phyloP scores from a whole-genome alignment of 2,797 vertebrate genomes.

The Diglossa cyanea region DNA sequence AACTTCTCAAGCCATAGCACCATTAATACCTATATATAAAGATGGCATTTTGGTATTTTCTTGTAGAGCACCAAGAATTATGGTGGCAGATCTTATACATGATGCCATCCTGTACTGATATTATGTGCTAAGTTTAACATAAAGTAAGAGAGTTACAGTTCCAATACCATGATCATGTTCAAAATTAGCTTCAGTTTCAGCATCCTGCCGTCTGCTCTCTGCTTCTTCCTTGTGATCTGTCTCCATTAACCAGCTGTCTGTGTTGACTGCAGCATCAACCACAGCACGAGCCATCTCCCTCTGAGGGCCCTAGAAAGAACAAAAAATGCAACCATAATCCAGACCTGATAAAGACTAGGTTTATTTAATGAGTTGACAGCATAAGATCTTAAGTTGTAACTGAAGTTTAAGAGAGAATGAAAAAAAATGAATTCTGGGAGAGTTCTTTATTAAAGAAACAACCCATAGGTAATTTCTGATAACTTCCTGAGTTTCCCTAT shows the following conservation, averaged over 20 bases:
- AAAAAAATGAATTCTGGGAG: neutral
- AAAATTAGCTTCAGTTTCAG: neutral
- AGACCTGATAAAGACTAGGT: neutral
- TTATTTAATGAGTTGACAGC: neutral
- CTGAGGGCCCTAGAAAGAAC: constrained; percentile 3
- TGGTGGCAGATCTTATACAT: neutral
- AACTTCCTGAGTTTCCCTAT: neutral
- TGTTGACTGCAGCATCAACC: constrained; percentile 14
- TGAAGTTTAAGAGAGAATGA: neutral
- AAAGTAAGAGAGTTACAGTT: neutral
- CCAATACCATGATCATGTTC: neutral
- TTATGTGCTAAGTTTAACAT: neutral
- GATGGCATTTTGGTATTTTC: neutral
- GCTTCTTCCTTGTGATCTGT: neutral
- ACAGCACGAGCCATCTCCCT: neutral
- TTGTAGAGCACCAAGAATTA: neutral
- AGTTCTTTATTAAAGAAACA: neutral
- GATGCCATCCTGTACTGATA: neutral
- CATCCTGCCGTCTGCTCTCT: neutral
- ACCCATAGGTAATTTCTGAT: neutral
- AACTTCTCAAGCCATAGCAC: neutral
- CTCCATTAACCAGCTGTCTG: neutral
- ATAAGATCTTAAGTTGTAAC: neutral
- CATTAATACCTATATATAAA: neutral
- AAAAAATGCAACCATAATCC: neutral